Conservation (phyloP, 2,797 vertebrate genomes). For the Acomys russatus region DNA sequence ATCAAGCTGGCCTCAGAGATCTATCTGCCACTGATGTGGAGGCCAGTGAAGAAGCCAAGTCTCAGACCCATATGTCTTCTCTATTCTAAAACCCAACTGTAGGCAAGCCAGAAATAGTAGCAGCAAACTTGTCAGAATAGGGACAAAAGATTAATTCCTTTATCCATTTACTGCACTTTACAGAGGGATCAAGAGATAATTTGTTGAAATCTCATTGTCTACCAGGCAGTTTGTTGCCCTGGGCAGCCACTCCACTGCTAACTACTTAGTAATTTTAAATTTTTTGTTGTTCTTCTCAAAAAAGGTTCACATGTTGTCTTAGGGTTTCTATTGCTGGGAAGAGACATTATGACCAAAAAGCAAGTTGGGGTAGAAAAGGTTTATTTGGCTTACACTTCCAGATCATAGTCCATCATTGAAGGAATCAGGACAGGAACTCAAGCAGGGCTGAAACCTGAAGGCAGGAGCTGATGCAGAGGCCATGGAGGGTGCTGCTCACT, state of each 20-base stretch:
- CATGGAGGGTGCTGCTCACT: too few relatives aligned
- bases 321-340: too few relatives aligned
- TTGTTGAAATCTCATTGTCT: conserved; percentile 49
- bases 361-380: background rate
- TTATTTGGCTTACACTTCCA: too few relatives aligned
- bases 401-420: too few relatives aligned
- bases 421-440: too few relatives aligned
- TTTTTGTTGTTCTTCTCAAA: conserved; percentile 34
- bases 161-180: conserved; percentile 49
- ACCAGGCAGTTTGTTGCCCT: conserved; percentile 32
- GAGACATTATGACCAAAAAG: too few relatives aligned
- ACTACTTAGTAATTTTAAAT: conserved; percentile 42
- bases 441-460: too few relatives aligned
- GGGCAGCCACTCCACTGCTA: conserved; percentile 41
- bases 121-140: background rate
- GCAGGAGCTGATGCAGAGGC: too few relatives aligned
- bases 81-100: background rate
- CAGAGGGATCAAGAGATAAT: conserved; percentile 51
- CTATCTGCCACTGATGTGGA: background rate
- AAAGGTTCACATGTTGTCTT: conserved; percentile 39
- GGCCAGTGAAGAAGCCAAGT: background rate
- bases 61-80: background rate
- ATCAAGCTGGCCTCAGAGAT: background rate
- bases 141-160: conserved; percentile 51
- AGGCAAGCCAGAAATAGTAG: background rate